Evolutionary conservation across 2,888 invertebrate genomes (phyloP), one percentile per base, ranked within the genome.

Genomic region (Torymus texanus): DNA sequence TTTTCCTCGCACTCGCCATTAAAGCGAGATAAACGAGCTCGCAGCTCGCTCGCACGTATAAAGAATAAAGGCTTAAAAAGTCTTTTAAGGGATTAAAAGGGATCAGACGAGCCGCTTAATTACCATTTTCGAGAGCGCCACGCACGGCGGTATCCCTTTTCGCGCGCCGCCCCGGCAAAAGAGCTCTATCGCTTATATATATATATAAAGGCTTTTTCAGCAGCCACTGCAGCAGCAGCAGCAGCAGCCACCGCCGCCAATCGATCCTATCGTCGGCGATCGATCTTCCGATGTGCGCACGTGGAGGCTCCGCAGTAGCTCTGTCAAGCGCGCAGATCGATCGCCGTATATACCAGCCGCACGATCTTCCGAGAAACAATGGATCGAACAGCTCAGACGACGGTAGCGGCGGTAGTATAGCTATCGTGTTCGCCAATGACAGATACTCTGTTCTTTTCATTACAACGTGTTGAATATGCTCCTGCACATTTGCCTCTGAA

Each of bases 231-330:
- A n/a, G 29, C 24, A 80, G 71, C 3, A 2, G 24, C 24, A 5
- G 4, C n/a, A 29, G 29, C 29, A 29, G 29, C 29, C 29, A 5
- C 29, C 3, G 78, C 77, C 75, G 78, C 72, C 88, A 85, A 86
- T 86, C 86, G 86, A 86, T 87, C 87, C 86, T 89, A 89, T 89
- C 89, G 86, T 85, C 85, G 86, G 85, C 89, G 87, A 89, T 89
- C 89, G 89, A 89, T 89, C 89, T 89, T 86, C 83, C 85, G 18
- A 11, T 82, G 83, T 84, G 29, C 29, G 29, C 29, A 3, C 29
- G 29, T 3, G 29, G 85, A 84, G 72, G 65, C 74, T 67, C 82
- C 21, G 21, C 21, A 81, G 85, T 82, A 86, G 87, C 86, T 87
- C 86, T 86, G 87, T 87, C 89, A 88, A 88, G 87, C 87, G 86